Evolutionary conservation across 2,113 vertebrate species (phyloP), one percentile per base, ranked within the genome.

Genomic region (Cricetomys ansorgei): DNA sequence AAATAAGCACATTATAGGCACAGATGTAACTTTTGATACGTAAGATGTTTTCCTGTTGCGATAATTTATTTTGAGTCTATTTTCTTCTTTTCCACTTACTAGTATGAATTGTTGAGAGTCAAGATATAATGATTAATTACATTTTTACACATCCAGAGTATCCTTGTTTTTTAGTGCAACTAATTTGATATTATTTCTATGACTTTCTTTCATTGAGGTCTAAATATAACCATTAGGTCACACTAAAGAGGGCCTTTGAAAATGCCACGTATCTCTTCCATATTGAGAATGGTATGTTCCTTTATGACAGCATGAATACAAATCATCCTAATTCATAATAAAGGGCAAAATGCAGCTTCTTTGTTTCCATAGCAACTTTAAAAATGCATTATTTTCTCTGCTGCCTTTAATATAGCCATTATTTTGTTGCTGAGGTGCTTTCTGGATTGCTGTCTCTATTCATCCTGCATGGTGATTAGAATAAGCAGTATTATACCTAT

Each of bases 361-460:
- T 29, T 37, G 64, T 96, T 95, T 96, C 86, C 67, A 91, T 83
- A 45, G 48, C 81, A 96, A 89, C 77, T 88, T 96, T 75, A 62
- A 80, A 59, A 83, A 69, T 45, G 5, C 25, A 62, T 86, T 89
- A 48, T 88, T 88, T 73, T 93, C 88, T 92, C 67, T 83, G 37
- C 40, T 62, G 43, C 55, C 88, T 75, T 92, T 84, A 93, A 37
- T 67, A 55, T 64, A 45, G 27, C 62, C 83, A 79, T 75, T 77
- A 75, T 40, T 81, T 91, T 90, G 50, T 79, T 79, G 25, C 80
- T 50, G 45, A 96, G 50, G 29, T 72, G 27, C 27, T 80, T 95
- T 90, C 64, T 87, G 45, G 91, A 59, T 40, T 5, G 1, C 43
- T 50, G 50, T 76, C 37, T 88, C 55, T 40, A 70, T 53, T 19